Evolutionary conservation across 2,113 vertebrate genomes (phyloP).

Genomic region (Erythrolamprus reginae): DNA sequence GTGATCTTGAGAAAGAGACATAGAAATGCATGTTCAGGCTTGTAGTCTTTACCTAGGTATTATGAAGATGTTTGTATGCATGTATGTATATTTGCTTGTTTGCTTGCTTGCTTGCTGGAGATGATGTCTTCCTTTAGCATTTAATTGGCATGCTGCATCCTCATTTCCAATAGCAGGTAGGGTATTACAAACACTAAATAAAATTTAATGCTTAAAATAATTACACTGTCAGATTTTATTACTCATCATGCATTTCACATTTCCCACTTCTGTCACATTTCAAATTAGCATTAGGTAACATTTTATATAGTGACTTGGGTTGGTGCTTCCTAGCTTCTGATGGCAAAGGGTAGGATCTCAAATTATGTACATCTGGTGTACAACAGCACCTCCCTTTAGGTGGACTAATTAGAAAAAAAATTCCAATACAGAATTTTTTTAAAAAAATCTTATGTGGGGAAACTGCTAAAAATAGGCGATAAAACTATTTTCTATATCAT

Average conservation of each 20-base stretch:
- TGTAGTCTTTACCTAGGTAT: neutral
- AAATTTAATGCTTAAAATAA: neutral
- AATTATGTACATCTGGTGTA: neutral
- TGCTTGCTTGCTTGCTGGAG: neutral
- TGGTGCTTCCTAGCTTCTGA: neutral
- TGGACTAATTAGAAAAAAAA: neutral
- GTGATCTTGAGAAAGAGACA: conserved; percentile 3
- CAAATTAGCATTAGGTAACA: neutral
- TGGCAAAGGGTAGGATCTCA: neutral
- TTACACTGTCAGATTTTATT: neutral
- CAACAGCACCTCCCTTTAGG: neutral
- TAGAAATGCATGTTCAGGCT: neutral
- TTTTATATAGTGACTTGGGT: neutral
- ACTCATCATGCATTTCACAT: neutral
- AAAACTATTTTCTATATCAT: neutral
- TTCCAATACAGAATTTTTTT: neutral
- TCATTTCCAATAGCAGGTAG: neutral
- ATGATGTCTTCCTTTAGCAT: neutral
- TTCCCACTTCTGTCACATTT: neutral
- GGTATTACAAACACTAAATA: neutral
- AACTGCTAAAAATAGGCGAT: neutral
- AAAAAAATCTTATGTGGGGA: neutral
- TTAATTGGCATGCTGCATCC: neutral
- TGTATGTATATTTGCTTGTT: neutral
- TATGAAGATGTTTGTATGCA: neutral